Base-by-base conservation (phyloP, 64 coral and sea anemone species). In the Stichodactyla mertensii region DNA sequence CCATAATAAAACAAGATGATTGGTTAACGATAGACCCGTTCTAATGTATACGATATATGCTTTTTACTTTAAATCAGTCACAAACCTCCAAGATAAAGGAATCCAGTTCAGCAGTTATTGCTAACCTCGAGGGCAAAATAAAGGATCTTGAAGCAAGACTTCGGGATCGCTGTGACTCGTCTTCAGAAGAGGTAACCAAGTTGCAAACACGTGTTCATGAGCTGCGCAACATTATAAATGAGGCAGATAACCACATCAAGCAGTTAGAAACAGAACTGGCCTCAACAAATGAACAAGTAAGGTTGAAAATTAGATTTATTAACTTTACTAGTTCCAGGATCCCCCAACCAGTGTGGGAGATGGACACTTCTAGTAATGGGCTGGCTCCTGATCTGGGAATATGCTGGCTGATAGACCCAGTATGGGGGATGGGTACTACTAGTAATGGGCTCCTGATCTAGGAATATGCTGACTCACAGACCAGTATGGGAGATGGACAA, bases 231-330 rank as follows among this genome's bases (percentile, higher is more conserved):
- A 77, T 54, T 2, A 77, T 86, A 6, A 60, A 77, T 10, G 77
- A 89, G 19, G 69, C 61, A 18, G 83, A 92, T 52, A 20, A 74
- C 4, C 77, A 95, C 11, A 82, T 91, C 15, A 82, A 82, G 10
- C 57, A 64, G 87, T 78, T 95, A 61, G 90, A 95, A 70, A 85
- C 87, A 19, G 87, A 89, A 88, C 27, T 84, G 6, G 74, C 88
- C 14, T 88, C 89, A 0, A 71, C 83, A 27, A 85, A 79, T 52
- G 77, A 95, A 86, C 88, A 95, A 84, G 93, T 95, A 83, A 77
- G 52, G 22, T 74, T 74, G 4, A 11, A 58, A 58, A 45, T 45
- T 45, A 45, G 36, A 45, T 45, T 45, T 58, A 58, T 58, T 15
- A 11, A 11, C 9, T 58, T 58, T 58, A 58, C 9, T 58, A 11